Conservation (phyloP, 2,888 invertebrate species). For the Eumerus sabulonum region DNA sequence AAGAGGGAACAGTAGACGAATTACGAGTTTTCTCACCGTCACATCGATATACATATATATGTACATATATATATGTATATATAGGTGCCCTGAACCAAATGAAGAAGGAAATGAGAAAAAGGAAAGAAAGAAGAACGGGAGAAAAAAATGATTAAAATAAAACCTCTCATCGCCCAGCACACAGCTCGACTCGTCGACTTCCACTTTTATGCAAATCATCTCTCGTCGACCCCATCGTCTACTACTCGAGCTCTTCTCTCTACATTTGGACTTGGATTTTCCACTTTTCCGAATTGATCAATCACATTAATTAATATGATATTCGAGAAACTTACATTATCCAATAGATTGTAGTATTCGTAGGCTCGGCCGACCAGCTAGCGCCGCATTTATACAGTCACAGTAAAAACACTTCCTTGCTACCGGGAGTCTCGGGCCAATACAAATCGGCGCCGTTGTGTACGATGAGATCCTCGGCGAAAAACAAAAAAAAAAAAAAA, state of each 20-base stretch:
- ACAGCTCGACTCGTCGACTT: no score
- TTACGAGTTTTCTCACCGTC: no score
- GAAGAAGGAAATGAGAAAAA: no score
- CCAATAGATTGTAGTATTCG: slow-evolving; percentile 38
- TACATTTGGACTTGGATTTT: not conserved
- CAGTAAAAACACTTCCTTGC: slow-evolving; percentile 34
- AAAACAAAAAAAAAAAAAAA: slow-evolving; percentile 10
- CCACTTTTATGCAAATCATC: slow-evolving; percentile 32
- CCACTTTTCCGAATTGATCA: not conserved
- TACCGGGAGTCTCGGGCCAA: slow-evolving; percentile 18
- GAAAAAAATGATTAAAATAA: no score
- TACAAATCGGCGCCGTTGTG: slow-evolving; percentile 38
- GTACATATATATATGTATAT: no score
- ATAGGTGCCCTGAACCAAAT: no score
- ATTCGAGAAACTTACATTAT: slow-evolving; percentile 58
- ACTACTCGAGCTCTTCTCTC: slow-evolving; percentile 1
- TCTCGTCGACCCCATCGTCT: not conserved
- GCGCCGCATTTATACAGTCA: slow-evolving; percentile 42
- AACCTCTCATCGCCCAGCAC: no score
- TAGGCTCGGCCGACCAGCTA: slow-evolving; percentile 46
- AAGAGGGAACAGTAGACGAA: no score
- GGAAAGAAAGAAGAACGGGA: no score
- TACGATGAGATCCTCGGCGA: slow-evolving; percentile 18
- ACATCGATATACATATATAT: no score
- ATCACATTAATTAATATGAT: no score